A percentile compares a stretch with the other conserved stretches of the same genome.
Conservation (phyloP, 2,113 vertebrate genomes). For the Sorex fumeus region DNA sequence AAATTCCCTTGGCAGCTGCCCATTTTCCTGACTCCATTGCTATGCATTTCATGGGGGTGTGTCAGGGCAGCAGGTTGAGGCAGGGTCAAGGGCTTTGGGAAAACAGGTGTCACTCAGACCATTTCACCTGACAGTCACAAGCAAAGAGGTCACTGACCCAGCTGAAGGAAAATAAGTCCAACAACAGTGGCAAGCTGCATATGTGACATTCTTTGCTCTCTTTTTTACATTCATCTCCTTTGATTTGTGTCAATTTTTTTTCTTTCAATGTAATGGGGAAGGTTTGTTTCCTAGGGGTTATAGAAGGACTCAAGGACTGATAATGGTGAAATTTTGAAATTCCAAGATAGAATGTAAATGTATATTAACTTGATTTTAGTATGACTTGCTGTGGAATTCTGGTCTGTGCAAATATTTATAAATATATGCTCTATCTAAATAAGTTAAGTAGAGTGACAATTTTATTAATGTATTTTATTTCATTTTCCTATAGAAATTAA, state of each 20-base stretch:
- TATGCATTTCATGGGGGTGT: background rate
- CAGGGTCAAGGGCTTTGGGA: constrained; percentile 19
- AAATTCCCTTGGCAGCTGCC: constrained; percentile 23
- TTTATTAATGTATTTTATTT: no score
- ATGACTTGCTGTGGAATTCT: constrained; percentile 6
- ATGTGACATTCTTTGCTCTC: constrained; percentile 54
- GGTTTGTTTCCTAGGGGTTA: background rate
- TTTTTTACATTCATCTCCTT: constrained; percentile 36
- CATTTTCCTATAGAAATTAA: no score
- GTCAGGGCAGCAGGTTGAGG: background rate
- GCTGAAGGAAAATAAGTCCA: constrained; percentile 51
- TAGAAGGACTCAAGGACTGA: background rate
- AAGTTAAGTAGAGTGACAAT: no score
- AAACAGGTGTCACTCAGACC: constrained; percentile 66
- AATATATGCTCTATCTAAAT: background rate
- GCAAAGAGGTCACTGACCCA: constrained; percentile 25
- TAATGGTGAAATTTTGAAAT: constrained; percentile 28
- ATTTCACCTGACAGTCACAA: constrained; percentile 54
- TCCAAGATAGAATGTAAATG: background rate
- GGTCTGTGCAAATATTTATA: background rate
- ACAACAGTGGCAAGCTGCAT: constrained; percentile 50
- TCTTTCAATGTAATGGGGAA: background rate
- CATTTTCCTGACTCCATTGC: constrained; percentile 61
- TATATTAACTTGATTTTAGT: background rate
- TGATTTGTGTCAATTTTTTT: constrained; percentile 9